Percentiles rank a stretch among this genome's conserved stretches.
These are phyloP conservation scores for Drosophila pegasa DNA, from an alignment of 2,888 invertebrate genomes.

Conservation along the genomic window DNA sequence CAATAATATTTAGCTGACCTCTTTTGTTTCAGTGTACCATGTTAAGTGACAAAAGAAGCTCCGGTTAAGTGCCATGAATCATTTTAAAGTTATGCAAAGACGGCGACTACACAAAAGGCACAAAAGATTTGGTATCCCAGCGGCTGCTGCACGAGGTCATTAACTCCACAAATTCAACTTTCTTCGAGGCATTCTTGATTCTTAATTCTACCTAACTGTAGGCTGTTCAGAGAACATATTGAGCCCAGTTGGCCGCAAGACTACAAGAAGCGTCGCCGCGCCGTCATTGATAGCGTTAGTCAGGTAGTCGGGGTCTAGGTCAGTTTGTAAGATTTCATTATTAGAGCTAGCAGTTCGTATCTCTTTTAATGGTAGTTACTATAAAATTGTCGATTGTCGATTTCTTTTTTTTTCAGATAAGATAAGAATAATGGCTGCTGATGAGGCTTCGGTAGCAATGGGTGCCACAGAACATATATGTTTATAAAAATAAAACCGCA, in stretches of 20 bases:
- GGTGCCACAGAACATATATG: constrained; percentile 11
- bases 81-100: constrained; percentile 55
- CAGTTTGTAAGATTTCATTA: constrained; percentile 44
- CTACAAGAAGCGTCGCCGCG: neutral
- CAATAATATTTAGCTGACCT: neutral
- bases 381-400: constrained; percentile 47
- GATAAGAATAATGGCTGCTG: constrained; percentile 33
- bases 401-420: constrained; percentile 40
- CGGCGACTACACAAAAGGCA: constrained; percentile 33
- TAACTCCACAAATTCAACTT: constrained; percentile 53
- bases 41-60: constrained; percentile 61
- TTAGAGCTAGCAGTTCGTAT: constrained; percentile 48
- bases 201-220: constrained; percentile 48
- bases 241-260: neutral
- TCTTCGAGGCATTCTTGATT: constrained; percentile 51
- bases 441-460: neutral
- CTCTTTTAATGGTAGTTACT: constrained; percentile 49
- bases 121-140: constrained; percentile 41
- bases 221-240: constrained; percentile 15
- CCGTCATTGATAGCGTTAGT: neutral
- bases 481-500: constrained; percentile 47
- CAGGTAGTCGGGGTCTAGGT: constrained; percentile 57
- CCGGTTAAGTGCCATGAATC: constrained; percentile 67
- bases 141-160: constrained; percentile 59
- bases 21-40: constrained; percentile 30